Evolutionary conservation across 2,113 vertebrate genomes (phyloP).

Genomic region (Saccopteryx leptura): DNA sequence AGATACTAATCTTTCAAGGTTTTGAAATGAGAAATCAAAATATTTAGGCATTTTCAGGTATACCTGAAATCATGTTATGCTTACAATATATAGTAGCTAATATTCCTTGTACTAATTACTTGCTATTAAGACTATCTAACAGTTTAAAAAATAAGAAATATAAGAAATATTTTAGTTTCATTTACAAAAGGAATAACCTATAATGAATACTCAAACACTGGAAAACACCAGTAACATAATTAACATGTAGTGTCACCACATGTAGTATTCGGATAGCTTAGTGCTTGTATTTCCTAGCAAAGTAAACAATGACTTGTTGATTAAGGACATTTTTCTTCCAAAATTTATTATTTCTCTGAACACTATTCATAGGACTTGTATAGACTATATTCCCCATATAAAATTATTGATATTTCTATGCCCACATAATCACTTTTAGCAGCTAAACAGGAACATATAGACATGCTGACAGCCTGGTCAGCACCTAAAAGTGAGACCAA

Average conservation of each 20-base stretch:
- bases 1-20: constrained; percentile 30
- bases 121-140: background rate
- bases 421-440: background rate
- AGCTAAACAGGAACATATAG: background rate
- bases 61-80: background rate
- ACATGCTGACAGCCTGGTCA: background rate
- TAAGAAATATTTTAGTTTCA: background rate
- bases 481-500: background rate
- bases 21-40: constrained; percentile 39
- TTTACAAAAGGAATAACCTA: background rate
- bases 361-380: background rate
- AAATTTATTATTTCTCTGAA: constrained; percentile 46
- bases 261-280: background rate
- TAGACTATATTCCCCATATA: background rate
- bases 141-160: background rate
- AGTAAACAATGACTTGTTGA: background rate
- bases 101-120: background rate
- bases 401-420: constrained; percentile 32
- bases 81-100: background rate
- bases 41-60: constrained; percentile 6
- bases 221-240: constrained; percentile 17
- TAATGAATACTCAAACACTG: background rate
- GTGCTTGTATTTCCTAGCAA: background rate
- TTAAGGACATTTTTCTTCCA: constrained; percentile 15
- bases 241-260: background rate